Evolutionary conservation across 2,888 invertebrate species (phyloP).

Genomic region (Hydrotaea cyrtoneurina): DNA sequence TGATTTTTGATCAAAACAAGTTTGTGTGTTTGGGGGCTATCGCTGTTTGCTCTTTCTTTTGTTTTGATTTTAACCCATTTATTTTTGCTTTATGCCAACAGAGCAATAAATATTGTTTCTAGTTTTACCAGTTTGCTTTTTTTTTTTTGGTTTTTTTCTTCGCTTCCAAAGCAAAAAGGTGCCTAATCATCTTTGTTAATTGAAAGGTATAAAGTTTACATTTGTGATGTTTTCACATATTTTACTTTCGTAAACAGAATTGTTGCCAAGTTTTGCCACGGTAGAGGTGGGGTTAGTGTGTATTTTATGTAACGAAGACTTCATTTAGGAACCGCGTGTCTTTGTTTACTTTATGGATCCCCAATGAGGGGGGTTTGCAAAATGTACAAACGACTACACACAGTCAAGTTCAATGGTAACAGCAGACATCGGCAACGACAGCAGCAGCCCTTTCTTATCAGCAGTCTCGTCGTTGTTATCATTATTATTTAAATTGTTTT

Average conservation of each 20-base stretch:
- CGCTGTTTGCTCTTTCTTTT: not conserved
- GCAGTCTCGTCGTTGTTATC: constrained; percentile 24
- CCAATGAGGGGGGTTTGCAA: constrained; percentile 4
- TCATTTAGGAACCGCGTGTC: not conserved
- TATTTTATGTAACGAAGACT: not conserved
- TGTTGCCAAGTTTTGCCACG: not conserved
- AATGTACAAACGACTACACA: not conserved
- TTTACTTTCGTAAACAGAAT: not conserved
- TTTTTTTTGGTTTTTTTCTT: not conserved
- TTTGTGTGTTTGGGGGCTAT: not conserved
- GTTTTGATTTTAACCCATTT: not conserved
- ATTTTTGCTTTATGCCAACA: not conserved
- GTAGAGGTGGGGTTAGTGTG: not conserved
- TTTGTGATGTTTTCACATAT: not conserved
- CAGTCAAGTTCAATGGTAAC: constrained; percentile 51
- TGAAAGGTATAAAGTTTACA: not conserved
- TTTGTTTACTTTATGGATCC: constrained; percentile 18
- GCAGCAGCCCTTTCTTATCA: not conserved
- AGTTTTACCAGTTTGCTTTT: not conserved
- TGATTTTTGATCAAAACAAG: not conserved
- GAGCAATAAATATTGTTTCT: not conserved
- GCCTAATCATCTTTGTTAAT: not conserved
- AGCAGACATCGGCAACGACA: too few relatives aligned
- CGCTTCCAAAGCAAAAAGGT: not conserved
- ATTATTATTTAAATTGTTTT: not conserved